Evolutionary conservation across 2,797 vertebrate species (phyloP), one percentile per base, ranked within the genome.

Genomic region (Falco cherrug): DNA sequence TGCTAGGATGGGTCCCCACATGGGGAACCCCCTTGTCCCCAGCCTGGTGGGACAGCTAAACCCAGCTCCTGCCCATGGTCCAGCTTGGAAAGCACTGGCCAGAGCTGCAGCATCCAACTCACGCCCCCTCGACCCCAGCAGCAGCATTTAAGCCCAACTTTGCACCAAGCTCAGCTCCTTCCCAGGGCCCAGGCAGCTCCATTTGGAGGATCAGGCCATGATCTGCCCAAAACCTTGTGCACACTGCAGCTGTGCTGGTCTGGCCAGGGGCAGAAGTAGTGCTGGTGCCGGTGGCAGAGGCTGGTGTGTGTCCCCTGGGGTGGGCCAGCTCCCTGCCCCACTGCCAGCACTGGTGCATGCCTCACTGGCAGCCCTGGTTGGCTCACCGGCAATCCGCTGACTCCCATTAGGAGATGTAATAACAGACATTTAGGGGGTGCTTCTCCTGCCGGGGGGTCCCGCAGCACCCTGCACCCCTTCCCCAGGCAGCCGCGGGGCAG

Each of bases 391-490:
- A 45, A 61, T 0, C 14, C 35, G 2, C 48, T 25, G 47, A 33
- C 4, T 31, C 14, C 21, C 19, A 0, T 26, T 10, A 14, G 53
- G 26, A 39, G 39, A 50, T 0, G 0, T 1, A 48, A 45, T 5
- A 29, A 20, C 33, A 12, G 28, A 10, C 4, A 45, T 75, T 75
- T 48, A 29, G 0, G 8, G 35, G 41, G 45, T 59, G 33, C 13
- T 5, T 25, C 33, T 69, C 21, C 47, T 65, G 15, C 4, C 24
- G 0, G 0, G 9, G 54, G 67, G 8, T 75, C 57, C 25, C 0
- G 3, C 1, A 1, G 83, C 48, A 33, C 54, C 20, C 33, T 2
- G 0, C 33, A 37, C 22, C 25, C 25, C 20, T 67, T 41, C 61
- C 25, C 29, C 1, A 1, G 47, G 19, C 2, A 15, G 26, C 74